Evolutionary conservation across 1,140 invertebrate species (phyloP), one percentile per base, ranked within the genome.

Genomic region (Drosophila arizonae): DNA sequence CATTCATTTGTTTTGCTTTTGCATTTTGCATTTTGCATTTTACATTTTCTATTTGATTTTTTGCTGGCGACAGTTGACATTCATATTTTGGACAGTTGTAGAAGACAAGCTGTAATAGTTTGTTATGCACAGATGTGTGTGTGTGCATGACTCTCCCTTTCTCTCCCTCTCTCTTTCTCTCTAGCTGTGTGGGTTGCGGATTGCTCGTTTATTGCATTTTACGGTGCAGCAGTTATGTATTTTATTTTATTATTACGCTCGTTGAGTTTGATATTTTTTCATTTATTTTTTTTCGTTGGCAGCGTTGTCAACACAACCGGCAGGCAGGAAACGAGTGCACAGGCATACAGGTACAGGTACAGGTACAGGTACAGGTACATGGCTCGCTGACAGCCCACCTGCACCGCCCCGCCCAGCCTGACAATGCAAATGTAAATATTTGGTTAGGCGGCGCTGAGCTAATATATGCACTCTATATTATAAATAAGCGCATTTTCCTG

Each of bases 161-260:
- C 2, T 24, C 17, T 21, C 36, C 13, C 36, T 39, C 9, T 36
- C 36, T 0, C 36, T 39, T 1, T 39, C 36, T 39, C 36, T 39
- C 36, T 39, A 3, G 9, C 10, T 51, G 48, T 28, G 24, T 26
- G 3, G 15, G 76, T 76, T 72, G 60, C 55, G 46, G 64, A 81
- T 81, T 81, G 65, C 54, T 76, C 72, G 77, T 78, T 82, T 82
- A 82, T 82, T 82, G 69, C 72, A 82, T 82, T 82, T 72, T 60
- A 72, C 65, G 50, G 50, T 72, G 60, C 76, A 63, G 64, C 46
- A 72, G 56, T 72, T 79, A 76, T 60, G 28, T 60, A 48, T 77
- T 76, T 82, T 71, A 36, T 66, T 78, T 82, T 65, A 76, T 72
- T 78, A 78, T 82, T 69, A 45, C 36, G 65, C 71, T 73, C 65